Conservation (phyloP, 2,113 vertebrate genomes). For the Struthidea cinerea region DNA sequence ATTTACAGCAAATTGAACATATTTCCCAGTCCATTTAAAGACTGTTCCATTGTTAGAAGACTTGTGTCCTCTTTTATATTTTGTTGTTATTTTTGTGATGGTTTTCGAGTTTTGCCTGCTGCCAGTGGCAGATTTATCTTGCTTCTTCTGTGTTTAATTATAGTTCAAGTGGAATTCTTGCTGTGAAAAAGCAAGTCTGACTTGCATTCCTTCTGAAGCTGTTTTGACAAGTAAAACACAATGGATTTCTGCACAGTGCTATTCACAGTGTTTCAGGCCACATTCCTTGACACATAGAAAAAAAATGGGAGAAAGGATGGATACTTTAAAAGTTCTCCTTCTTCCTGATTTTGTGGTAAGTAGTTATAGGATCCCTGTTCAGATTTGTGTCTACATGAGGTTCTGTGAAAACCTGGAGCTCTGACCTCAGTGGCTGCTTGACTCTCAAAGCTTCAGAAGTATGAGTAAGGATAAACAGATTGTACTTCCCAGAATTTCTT, state of each 20-base stretch:
- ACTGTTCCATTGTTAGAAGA: not conserved
- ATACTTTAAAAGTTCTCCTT: not conserved
- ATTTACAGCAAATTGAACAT: not conserved
- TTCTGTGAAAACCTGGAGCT: not conserved
- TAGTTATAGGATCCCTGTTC: not conserved
- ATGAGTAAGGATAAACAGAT: not conserved
- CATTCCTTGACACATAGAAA: not conserved
- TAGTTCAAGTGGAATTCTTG: not conserved
- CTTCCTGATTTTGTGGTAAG: not conserved
- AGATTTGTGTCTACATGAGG: not conserved
- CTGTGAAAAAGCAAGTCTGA: not conserved
- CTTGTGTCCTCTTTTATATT: not conserved
- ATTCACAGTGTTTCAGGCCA: not conserved
- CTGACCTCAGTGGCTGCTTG: not conserved
- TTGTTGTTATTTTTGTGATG: not conserved
- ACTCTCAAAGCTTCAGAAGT: not conserved
- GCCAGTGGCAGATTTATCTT: not conserved
- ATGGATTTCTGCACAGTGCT: not conserved
- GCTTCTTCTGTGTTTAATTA: not conserved
- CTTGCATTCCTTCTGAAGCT: slow-evolving; percentile 1
- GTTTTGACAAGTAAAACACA: not conserved
- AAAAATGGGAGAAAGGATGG: not conserved
- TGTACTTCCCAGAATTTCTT: not conserved
- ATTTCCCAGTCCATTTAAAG: not conserved
- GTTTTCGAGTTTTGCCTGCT: not conserved